Evolutionary conservation across 1,140 invertebrate species (phyloP).

Genomic region (Cheumatopsyche charites): DNA sequence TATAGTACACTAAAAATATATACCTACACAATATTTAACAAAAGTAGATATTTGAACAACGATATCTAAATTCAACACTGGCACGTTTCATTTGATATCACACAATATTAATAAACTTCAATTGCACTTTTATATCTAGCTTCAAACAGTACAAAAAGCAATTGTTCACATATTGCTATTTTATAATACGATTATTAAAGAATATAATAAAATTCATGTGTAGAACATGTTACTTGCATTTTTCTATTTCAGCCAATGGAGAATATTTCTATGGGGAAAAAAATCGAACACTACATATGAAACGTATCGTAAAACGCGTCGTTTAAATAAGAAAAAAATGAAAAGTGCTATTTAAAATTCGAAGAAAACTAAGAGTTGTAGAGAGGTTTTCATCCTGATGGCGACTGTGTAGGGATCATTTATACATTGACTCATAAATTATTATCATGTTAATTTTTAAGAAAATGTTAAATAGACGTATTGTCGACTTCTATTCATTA

Average conservation of each 20-base stretch:
- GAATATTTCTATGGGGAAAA: not conserved
- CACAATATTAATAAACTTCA: not conserved
- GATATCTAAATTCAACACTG: not conserved
- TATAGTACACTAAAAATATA: too few relatives aligned
- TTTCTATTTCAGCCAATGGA: slow-evolving; percentile 7
- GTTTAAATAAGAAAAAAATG: too few relatives aligned
- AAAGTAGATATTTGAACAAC: slow-evolving; percentile 11
- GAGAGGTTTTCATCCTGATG: slow-evolving; percentile 1
- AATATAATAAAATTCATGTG: slow-evolving; percentile 2
- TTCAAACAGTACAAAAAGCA: slow-evolving; percentile 3
- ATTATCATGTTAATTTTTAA: too few relatives aligned
- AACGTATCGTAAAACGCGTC: too few relatives aligned
- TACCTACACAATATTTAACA: too few relatives aligned
- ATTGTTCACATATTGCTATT: slow-evolving; percentile 15
- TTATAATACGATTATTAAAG: not conserved
- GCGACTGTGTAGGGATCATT: too few relatives aligned
- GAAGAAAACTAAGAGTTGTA: not conserved
- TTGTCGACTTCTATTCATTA: too few relatives aligned
- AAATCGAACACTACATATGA: too few relatives aligned
- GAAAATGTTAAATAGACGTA: too few relatives aligned
- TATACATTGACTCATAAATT: too few relatives aligned
- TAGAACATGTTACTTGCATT: slow-evolving; percentile 2
- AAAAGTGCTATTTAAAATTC: too few relatives aligned
- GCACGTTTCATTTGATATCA: slow-evolving; percentile 14
- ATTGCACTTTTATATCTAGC: slow-evolving; percentile 3